Conservation (phyloP, 1,140 invertebrate genomes). For the Euwallacea fornicatus region DNA sequence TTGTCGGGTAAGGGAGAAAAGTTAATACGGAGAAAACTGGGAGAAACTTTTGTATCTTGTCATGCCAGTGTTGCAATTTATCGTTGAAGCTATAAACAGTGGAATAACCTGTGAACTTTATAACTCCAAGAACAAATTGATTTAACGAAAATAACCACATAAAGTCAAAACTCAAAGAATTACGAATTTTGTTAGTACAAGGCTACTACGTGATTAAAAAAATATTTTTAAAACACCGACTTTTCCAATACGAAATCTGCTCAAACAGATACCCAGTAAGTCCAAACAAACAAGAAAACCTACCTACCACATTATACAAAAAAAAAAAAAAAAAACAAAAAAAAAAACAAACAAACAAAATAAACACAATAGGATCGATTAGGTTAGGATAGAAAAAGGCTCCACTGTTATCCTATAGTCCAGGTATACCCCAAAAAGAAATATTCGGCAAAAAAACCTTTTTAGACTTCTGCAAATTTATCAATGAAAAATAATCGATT, state of each 20-base stretch:
- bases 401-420: constrained; percentile 31
- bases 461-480: no score
- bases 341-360: constrained; percentile 17
- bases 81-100: constrained; percentile 1
- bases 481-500: no score
- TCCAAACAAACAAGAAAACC: constrained; percentile 17
- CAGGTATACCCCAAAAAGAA: constrained; percentile 13
- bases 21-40: not conserved
- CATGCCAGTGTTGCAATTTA: not conserved
- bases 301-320: constrained; percentile 29
- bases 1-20: constrained; percentile 36
- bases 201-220: constrained; percentile 2
- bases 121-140: constrained; percentile 5
- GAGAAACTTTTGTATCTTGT: not conserved
- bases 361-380: constrained; percentile 20
- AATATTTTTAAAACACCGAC: not conserved
- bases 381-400: constrained; percentile 39
- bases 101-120: not conserved
- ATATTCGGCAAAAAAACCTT: constrained; percentile 22
- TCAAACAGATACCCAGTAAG: constrained; percentile 7
- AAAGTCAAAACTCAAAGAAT: not conserved
- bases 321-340: constrained; percentile 18
- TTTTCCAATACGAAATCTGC: no score
- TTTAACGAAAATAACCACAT: not conserved
- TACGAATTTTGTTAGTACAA: constrained; percentile 2